Percentiles rank a stretch among this genome's conserved stretches.
Conservation (phyloP, 2,113 vertebrate genomes). For the Lepus timidus region DNA sequence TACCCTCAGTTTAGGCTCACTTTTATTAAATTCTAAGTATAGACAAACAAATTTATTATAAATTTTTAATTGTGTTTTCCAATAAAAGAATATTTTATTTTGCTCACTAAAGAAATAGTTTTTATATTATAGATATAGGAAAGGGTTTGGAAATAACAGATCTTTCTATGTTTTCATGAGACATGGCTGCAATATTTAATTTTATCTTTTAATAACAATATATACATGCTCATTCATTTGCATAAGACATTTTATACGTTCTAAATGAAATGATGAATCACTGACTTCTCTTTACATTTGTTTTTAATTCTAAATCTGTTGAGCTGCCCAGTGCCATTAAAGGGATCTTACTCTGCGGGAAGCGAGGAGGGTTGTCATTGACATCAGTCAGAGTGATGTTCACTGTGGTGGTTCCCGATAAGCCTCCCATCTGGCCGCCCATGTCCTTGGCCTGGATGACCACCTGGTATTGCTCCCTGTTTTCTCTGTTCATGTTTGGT, state of each 20-base stretch:
- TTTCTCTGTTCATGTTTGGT: conserved; percentile 92
- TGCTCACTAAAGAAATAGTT: conserved; percentile 26
- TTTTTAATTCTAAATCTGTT: conserved; percentile 52
- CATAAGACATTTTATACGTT: conserved; percentile 76
- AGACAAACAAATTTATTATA: conserved; percentile 53
- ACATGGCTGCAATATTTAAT: conserved; percentile 73
- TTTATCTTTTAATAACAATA: conserved; percentile 73
- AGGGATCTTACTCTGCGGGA: conserved; percentile 90
- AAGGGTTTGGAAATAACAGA: background rate
- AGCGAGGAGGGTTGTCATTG: conserved; percentile 92
- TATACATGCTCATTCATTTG: conserved; percentile 76
- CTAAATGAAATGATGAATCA: conserved; percentile 83
- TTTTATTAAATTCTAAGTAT: conserved; percentile 78
- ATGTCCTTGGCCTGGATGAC: conserved; percentile 93
- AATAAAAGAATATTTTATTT: conserved; percentile 27
- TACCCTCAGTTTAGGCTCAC: background rate
- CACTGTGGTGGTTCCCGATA: conserved; percentile 90
- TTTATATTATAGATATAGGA: conserved; percentile 51
- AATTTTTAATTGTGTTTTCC: conserved; percentile 70
- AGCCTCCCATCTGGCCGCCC: conserved; percentile 92
- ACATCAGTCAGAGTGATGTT: conserved; percentile 92
- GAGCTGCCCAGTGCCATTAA: conserved; percentile 64
- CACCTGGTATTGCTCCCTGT: conserved; percentile 91
- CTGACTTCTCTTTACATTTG: conserved; percentile 62
- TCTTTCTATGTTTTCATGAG: conserved; percentile 43